Percentiles rank a stretch among this genome's conserved stretches.
phyloP scores from a whole-genome alignment of 2,113 vertebrate genomes.

The Notiomystis cincta region DNA sequence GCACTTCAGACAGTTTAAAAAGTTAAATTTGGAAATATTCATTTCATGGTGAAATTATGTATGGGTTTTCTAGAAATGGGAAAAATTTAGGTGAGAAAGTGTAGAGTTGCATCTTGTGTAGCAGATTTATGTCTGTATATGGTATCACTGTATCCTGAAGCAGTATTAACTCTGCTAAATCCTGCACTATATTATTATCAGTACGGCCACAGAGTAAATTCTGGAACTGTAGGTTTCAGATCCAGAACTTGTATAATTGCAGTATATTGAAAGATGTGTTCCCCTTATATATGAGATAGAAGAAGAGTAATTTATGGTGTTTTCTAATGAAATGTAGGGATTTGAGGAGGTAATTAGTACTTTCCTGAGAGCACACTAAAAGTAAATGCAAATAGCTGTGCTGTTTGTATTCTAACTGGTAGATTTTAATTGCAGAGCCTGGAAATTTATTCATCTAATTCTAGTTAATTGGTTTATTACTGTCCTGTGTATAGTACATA shows the following conservation, averaged over 20 bases:
- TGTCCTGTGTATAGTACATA: background rate
- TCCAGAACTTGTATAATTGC: background rate
- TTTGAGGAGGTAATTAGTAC: background rate
- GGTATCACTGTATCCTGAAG: background rate
- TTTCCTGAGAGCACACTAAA: background rate
- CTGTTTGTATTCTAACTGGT: background rate
- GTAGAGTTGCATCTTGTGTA: background rate
- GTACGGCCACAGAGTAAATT: background rate
- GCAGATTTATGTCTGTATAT: background rate
- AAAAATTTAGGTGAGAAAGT: background rate
- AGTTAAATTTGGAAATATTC: background rate
- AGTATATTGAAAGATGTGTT: background rate
- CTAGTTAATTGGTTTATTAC: background rate
- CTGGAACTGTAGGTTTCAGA: background rate
- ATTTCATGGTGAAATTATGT: background rate
- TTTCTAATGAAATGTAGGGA: background rate
- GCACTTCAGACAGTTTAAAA: background rate
- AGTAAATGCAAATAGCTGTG: background rate
- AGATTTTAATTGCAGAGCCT: background rate
- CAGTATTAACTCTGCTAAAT: background rate
- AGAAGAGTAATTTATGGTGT: background rate
- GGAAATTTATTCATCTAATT: conserved; percentile 7
- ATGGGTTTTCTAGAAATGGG: background rate
- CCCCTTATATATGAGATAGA: background rate
- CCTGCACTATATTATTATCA: background rate